Conservation (phyloP, 2,797 vertebrate species). For the Sebastes paucispinis region DNA sequence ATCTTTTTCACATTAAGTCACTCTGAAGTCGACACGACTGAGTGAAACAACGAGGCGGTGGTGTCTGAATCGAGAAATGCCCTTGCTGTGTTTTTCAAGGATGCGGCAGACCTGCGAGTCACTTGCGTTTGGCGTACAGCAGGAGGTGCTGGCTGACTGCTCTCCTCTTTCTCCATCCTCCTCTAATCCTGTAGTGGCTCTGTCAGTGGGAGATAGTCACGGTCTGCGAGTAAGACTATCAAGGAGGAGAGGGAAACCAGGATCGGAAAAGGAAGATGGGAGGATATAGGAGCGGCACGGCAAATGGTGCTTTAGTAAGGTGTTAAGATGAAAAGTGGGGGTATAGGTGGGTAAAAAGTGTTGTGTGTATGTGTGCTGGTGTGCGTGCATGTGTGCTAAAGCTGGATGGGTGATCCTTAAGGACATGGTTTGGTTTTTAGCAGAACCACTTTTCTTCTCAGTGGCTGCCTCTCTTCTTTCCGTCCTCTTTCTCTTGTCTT, state of each 20-base stretch:
- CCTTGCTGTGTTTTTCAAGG: slow-evolving; percentile 73
- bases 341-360: slow-evolving; percentile 35
- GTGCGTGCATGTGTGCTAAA: slow-evolving; percentile 9
- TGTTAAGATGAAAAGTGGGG: slow-evolving; percentile 65
- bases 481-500: slow-evolving; percentile 55
- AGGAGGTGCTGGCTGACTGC: slow-evolving; percentile 74
- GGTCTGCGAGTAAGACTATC: slow-evolving; percentile 82
- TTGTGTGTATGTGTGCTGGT: slow-evolving; percentile 5
- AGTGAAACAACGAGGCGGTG: slow-evolving; percentile 7
- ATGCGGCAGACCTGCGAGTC: slow-evolving; percentile 47
- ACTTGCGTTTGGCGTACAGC: slow-evolving; percentile 54
- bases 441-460: slow-evolving; percentile 54
- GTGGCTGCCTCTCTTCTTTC: slow-evolving; percentile 52
- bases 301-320: slow-evolving; percentile 69
- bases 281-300: slow-evolving; percentile 66
- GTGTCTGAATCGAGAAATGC: slow-evolving; percentile 40
- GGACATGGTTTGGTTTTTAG: slow-evolving; percentile 61
- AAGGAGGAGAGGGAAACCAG: slow-evolving; percentile 70
- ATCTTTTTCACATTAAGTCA: neutral
- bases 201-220: slow-evolving; percentile 83
- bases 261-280: slow-evolving; percentile 69
- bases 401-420: slow-evolving; percentile 61
- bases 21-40: neutral
- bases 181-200: slow-evolving; percentile 79
- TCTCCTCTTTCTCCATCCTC: slow-evolving; percentile 12